Percentiles rank a stretch among this genome's conserved stretches.
phyloP scores from a whole-genome alignment of 2,888 invertebrate genomes.

The Cephalotes varians region DNA sequence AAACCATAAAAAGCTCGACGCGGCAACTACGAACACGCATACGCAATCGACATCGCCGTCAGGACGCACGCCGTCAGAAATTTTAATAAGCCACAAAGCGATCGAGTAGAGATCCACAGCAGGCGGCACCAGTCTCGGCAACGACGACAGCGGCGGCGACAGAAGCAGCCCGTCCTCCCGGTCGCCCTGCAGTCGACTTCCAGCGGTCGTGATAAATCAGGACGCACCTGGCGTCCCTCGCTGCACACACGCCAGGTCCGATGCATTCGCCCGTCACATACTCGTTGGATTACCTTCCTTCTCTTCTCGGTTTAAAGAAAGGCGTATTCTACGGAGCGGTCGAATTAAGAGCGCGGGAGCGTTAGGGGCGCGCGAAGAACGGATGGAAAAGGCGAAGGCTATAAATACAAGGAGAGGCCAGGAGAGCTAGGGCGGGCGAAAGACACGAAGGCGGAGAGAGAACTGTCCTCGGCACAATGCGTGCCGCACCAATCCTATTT shows the following conservation, averaged over 20 bases:
- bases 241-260: conserved; percentile 58
- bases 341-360: conserved; percentile 72
- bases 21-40: neutral
- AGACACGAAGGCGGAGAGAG: conserved; percentile 57
- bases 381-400: conserved; percentile 73
- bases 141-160: neutral
- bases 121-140: neutral
- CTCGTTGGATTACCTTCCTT: conserved; percentile 66
- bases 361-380: conserved; percentile 61
- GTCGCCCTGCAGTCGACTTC: conserved; percentile 67
- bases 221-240: conserved; percentile 70
- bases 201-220: conserved; percentile 67
- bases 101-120: conserved; percentile 19
- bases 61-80: conserved; percentile 55
- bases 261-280: conserved; percentile 62
- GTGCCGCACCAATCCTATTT: conserved; percentile 82
- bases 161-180: neutral
- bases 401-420: conserved; percentile 69
- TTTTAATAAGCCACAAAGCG: conserved; percentile 69
- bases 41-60: conserved; percentile 15
- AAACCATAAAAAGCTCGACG: conserved; percentile 37
- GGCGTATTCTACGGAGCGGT: conserved; percentile 71
- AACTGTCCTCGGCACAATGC: conserved; percentile 76
- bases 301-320: conserved; percentile 41
- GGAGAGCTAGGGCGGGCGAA: conserved; percentile 38